Base-by-base conservation (phyloP, 2,797 vertebrate species). In the Centroberyx gerrardi region DNA sequence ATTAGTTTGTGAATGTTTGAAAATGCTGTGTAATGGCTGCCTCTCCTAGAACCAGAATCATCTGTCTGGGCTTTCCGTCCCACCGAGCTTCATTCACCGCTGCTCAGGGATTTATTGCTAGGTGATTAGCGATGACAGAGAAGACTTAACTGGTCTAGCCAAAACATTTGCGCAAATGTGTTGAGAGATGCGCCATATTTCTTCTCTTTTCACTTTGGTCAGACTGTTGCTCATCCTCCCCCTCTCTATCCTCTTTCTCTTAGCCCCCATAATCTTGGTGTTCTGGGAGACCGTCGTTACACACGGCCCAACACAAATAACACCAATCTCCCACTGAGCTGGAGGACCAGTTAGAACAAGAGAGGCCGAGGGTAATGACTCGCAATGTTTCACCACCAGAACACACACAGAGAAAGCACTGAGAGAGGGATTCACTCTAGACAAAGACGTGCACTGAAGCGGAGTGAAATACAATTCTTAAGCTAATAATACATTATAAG, bases 101-200 rank as follows among this genome's bases (percentile, higher is more conserved):
- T 8, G 76, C 71, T 68, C 58, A 3, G 62, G 72, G 86, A 90
- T 90, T 90, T 86, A 86, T 86, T 68, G 75, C 83, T 22, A 77
- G 85, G 89, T 93, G 89, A 94, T 88, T 84, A 84, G 87, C 22
- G 91, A 85, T 88, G 93, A 94, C 86, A 84, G 90, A 92, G 80
- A 62, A 68, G 83, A 87, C 85, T 92, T 83, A 61, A 87, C 74
- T 62, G 44, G 81, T 85, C 74, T 80, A 93, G 93, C 89, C 93
- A 91, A 94, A 94, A 94, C 93, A 93, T 89, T 87, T 82, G 85
- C 71, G 81, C 61, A 62, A 85, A 92, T 52, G 91, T 89, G 93
- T 83, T 68, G 93, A 94, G 74, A 81, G 93, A 94, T 68, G 6
- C 42, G 22, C 76, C 70, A 33, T 83, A 84, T 88, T 82, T 86